Evolutionary conservation across 2,797 vertebrate species (phyloP).

Genomic region (Margarornis squamiger): DNA sequence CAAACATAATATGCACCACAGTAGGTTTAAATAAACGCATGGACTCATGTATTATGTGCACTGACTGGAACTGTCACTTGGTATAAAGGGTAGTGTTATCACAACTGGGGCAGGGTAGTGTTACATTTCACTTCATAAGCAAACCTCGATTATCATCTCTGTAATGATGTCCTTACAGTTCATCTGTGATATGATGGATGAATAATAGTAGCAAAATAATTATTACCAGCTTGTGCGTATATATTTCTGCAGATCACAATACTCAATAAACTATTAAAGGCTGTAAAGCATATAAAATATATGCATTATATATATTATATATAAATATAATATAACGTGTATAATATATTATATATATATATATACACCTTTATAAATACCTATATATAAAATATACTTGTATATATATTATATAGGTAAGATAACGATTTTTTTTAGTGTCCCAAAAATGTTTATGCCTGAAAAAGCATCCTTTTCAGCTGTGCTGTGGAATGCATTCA

Average conservation of each 20-base stretch:
- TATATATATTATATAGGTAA: background rate
- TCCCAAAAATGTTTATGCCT: accelerated
- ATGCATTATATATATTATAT: background rate
- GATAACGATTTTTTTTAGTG: background rate
- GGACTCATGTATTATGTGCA: background rate
- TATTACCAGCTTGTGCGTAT: background rate
- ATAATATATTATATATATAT: background rate
- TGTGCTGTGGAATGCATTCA: background rate
- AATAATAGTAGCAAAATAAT: background rate
- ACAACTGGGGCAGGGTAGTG: background rate
- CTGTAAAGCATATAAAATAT: background rate
- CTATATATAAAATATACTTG: background rate
- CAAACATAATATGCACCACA: background rate
- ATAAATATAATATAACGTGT: background rate
- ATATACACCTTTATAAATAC: background rate
- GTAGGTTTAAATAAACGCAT: background rate
- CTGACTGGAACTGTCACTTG: conserved; percentile 25
- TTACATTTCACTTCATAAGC: background rate
- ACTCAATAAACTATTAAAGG: background rate
- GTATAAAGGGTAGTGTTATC: background rate
- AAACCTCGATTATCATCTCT: background rate
- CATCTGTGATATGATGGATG: background rate
- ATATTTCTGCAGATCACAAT: background rate
- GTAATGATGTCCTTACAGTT: background rate
- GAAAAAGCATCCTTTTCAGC: background rate